A percentile compares a stretch with the other conserved stretches of the same genome.
phyloP scores from a whole-genome alignment of 2,113 vertebrate species.

The Podocnemis expansa region DNA sequence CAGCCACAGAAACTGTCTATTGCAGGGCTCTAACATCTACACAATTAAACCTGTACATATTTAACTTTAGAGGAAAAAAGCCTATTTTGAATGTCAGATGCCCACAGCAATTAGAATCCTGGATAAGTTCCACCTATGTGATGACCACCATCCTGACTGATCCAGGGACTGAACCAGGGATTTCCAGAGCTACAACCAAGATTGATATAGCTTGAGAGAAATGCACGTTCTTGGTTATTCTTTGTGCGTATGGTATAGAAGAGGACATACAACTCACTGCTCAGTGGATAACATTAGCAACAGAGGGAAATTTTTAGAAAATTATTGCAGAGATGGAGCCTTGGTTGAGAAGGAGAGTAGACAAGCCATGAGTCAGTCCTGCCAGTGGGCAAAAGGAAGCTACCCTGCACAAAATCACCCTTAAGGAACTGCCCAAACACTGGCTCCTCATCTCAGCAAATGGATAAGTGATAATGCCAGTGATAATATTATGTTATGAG shows the following conservation, averaged over 20 bases:
- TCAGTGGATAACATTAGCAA: neutral
- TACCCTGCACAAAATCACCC: neutral
- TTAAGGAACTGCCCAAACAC: neutral
- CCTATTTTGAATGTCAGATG: neutral
- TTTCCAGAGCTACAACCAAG: neutral
- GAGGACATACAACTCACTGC: neutral
- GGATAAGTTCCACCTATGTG: neutral
- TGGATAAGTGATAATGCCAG: neutral
- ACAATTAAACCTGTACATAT: neutral
- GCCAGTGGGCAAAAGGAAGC: neutral
- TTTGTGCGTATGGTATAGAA: neutral
- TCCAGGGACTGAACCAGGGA: neutral
- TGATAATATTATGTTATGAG: neutral
- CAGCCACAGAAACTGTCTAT: neutral
- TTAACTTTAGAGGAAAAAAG: neutral
- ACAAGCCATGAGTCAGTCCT: neutral
- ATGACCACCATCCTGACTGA: neutral
- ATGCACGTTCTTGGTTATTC: neutral
- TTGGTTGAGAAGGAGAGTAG: neutral
- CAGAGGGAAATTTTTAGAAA: neutral
- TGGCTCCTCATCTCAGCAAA: neutral
- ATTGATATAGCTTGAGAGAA: neutral
- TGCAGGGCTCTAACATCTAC: neutral
- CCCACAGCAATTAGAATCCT: neutral
- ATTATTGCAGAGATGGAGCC: neutral